Evolutionary conservation across 2,113 vertebrate genomes (phyloP), one percentile per base, ranked within the genome.

Genomic region (Tragelaphus buxtoni): DNA sequence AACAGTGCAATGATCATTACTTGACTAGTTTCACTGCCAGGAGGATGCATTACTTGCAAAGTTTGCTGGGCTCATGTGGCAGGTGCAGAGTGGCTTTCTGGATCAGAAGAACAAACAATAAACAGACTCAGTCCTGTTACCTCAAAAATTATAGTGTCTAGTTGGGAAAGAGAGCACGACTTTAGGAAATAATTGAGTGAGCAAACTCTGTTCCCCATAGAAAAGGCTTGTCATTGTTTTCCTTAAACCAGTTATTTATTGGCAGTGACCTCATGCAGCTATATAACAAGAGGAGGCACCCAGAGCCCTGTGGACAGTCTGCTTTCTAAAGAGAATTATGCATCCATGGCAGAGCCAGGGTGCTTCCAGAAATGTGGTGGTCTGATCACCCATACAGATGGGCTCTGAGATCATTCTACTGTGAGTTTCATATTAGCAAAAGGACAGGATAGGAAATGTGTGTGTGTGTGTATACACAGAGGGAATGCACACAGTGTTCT

Each of bases 171-270:
- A 97, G 92, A 95, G 92, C 94, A 94, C 1, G 55, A 88, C 95
- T 96, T 96, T 72, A 95, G 97, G 97, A 98, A 98, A 97, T 97
- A 96, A 97, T 91, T 95, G 93, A 97, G 49, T 92, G 90, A 96
- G 32, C 69, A 92, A 97, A 94, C 47, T 63, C 82, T 94, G 84
- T 97, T 97, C 94, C 97, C 96, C 94, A 83, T 96, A 96, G 96
- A 96, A 97, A 88, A 97, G 84, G 53, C 92, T 97, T 98, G 95
- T 96, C 94, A 77, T 90, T 96, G 94, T 96, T 97, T 97, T 97
- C 95, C 94, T 98, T 97, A 96, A 89, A 45, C 90, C 17, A 89
- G 94, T 96, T 97, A 97, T 97, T 98, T 98, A 98, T 89, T 95
- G 79, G 42, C 80, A 42, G 81, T 95, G 96, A 95, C 76, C 60